A percentile compares a stretch with the other conserved stretches of the same genome.
Conservation (phyloP, 2,113 vertebrate species). For the Cephalopholis sonnerati region DNA sequence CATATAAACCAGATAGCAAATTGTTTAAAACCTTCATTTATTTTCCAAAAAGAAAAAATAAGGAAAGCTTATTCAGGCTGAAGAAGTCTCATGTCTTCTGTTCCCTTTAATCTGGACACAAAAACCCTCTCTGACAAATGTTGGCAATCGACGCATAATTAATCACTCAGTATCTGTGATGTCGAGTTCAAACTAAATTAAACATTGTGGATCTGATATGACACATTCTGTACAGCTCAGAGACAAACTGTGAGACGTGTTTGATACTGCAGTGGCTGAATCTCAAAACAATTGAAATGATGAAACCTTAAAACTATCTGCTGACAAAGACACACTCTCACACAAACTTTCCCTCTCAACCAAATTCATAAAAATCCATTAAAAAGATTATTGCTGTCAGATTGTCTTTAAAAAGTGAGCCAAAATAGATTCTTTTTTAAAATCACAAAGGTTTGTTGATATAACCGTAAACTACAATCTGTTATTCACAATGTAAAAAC, state of each 20-base stretch:
- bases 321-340: slow-evolving; percentile 9
- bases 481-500: slow-evolving; percentile 24
- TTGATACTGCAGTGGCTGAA: not conserved
- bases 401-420: slow-evolving; percentile 34
- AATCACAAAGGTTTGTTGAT: slow-evolving; percentile 28
- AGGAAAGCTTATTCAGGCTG: not conserved
- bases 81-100: not conserved
- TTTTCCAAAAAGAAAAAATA: not conserved
- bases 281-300: not conserved
- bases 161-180: not conserved
- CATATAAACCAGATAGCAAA: not conserved
- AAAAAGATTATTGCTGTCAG: slow-evolving; percentile 15
- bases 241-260: not conserved
- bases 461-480: slow-evolving; percentile 23
- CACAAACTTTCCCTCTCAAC: not conserved
- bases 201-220: slow-evolving; percentile 15
- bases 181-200: not conserved
- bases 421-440: slow-evolving; percentile 27
- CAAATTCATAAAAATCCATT: not conserved
- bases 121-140: not conserved
- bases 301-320: not conserved
- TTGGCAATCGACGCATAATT: not conserved
- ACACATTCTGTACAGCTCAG: not conserved
- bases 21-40: slow-evolving; percentile 40
- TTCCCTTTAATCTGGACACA: not conserved